Percentiles rank a stretch among this genome's conserved stretches.
phyloP scores from a whole-genome alignment of 2,888 invertebrate genomes.

The Dolomedes plantarius region DNA sequence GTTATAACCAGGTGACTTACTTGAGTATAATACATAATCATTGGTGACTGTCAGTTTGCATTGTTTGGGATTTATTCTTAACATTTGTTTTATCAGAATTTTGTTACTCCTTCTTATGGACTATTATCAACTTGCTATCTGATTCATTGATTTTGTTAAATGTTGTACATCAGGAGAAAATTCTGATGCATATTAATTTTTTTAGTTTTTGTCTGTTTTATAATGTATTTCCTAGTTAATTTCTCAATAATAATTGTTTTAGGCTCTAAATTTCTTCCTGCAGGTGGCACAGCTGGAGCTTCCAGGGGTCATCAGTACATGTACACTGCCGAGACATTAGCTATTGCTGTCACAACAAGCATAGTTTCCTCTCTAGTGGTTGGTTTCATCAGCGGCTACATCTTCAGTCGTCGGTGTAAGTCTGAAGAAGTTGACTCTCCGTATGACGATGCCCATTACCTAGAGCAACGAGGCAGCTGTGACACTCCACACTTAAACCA shows the following conservation, averaged over 20 bases:
- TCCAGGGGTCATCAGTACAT: conserved; percentile 78
- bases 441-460: conserved; percentile 91
- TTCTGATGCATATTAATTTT: too few species aligned
- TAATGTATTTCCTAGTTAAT: neutral
- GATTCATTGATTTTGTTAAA: too few species aligned
- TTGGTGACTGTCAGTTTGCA: too few species aligned
- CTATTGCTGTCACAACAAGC: conserved; percentile 88
- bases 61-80: too few species aligned
- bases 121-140: too few species aligned
- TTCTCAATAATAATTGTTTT: conserved; percentile 29
- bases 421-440: conserved; percentile 83
- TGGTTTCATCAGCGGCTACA: conserved; percentile 90
- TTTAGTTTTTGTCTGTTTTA: too few species aligned
- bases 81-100: too few species aligned
- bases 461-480: conserved; percentile 86
- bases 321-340: conserved; percentile 87
- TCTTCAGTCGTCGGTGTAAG: conserved; percentile 88
- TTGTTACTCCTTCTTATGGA: too few species aligned
- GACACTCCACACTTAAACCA: conserved; percentile 65
- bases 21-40: too few species aligned
- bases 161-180: too few species aligned
- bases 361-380: conserved; percentile 88
- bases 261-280: conserved; percentile 29
- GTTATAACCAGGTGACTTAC: too few species aligned
- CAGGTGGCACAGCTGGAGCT: conserved; percentile 64